phyloP scores from a whole-genome alignment of 2,797 vertebrate genomes.

The Cygnus olor region DNA sequence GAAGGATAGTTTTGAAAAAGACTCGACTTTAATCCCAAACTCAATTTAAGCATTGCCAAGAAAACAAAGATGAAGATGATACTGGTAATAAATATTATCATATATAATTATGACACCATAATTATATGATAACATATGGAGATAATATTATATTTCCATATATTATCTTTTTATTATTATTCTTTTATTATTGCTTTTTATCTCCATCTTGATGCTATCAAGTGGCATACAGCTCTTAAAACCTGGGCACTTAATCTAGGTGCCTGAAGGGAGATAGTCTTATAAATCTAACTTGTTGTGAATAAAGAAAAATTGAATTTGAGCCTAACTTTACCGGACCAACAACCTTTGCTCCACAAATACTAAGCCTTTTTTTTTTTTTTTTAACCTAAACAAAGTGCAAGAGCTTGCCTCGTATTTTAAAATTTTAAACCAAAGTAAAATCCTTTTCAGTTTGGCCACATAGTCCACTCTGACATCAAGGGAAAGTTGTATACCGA shows the following conservation, averaged over 20 bases:
- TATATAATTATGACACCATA: no score
- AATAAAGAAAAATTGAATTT: not conserved
- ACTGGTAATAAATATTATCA: no score
- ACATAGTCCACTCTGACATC: not conserved
- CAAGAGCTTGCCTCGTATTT: not conserved
- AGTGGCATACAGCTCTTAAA: not conserved
- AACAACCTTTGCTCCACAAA: not conserved
- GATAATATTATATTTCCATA: no score
- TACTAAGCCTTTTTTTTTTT: not conserved
- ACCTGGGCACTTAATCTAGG: not conserved
- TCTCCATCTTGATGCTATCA: not conserved
- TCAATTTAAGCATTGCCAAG: not conserved
- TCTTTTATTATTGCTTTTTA: no score
- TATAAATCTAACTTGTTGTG: not conserved
- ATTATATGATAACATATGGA: no score
- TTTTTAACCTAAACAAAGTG: not conserved
- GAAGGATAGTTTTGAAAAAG: not conserved
- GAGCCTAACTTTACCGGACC: not conserved
- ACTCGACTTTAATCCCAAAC: not conserved
- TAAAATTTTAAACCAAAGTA: not conserved
- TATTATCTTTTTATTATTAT: no score
- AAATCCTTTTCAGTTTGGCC: conserved; percentile 14
- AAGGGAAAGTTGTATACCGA: conserved; percentile 2
- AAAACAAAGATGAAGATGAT: not conserved
- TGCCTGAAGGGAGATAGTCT: not conserved